A percentile compares a stretch with the other conserved stretches of the same genome.
These are phyloP conservation scores for Aethes cnicana DNA, from an alignment of 2,888 invertebrate species.

Conservation along the genomic window DNA sequence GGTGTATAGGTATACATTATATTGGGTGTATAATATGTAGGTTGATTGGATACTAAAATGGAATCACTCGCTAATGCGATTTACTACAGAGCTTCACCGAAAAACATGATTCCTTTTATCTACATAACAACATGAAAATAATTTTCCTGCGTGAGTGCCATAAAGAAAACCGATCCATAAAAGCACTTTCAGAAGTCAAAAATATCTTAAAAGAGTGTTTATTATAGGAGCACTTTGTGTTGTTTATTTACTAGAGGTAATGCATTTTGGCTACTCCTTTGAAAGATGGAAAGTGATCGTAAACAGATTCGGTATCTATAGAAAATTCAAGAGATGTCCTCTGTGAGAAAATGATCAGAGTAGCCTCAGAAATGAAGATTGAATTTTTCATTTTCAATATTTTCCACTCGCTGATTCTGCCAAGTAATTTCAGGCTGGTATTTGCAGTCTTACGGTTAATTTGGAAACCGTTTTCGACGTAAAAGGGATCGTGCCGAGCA, in stretches of 20 bases:
- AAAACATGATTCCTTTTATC: no score
- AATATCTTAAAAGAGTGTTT: conserved; percentile 4
- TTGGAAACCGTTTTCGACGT: not conserved
- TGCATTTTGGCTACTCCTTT: conserved; percentile 13
- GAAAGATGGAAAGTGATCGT: not conserved
- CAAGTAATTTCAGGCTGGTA: not conserved
- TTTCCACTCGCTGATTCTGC: not conserved
- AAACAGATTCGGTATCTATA: not conserved
- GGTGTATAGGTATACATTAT: no score
- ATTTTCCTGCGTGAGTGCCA: no score
- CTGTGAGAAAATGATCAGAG: not conserved
- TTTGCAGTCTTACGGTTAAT: not conserved
- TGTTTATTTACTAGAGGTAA: conserved; percentile 4
- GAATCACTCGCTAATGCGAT: no score
- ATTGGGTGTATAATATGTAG: no score
- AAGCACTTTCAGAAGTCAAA: not conserved
- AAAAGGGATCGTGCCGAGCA: not conserved
- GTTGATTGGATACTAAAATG: no score
- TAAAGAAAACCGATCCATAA: not conserved
- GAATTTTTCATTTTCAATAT: not conserved
- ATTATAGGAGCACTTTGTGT: not conserved
- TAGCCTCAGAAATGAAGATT: no score
- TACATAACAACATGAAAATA: no score
- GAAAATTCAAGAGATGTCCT: not conserved
- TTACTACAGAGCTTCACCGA: no score